A percentile compares a stretch with the other conserved stretches of the same genome.
Evolutionary conservation across 2,797 vertebrate genomes (phyloP).

Genomic region (Oryzias dopingdopingensis): DNA sequence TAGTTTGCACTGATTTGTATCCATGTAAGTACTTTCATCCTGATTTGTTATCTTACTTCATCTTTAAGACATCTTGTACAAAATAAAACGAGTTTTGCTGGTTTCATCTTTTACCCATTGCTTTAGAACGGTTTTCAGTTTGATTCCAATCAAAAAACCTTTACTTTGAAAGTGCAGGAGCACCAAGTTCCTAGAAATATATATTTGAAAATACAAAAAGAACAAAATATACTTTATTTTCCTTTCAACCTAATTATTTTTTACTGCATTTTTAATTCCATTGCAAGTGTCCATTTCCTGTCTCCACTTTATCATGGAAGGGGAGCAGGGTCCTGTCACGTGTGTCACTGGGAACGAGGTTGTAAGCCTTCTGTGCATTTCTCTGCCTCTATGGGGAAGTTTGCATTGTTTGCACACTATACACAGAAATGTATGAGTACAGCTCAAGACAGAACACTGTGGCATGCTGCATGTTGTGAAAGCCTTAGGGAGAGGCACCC

Average conservation of each 20-base stretch:
- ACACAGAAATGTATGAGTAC: no score
- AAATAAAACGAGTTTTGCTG: conserved; percentile 11
- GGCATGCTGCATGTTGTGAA: no score
- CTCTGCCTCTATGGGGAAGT: background rate
- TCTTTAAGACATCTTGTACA: conserved; percentile 17
- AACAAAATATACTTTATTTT: background rate
- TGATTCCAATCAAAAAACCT: conserved; percentile 18
- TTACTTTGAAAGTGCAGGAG: conserved; percentile 8
- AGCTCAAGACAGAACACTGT: no score
- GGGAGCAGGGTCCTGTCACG: no score
- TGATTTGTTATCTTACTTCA: no score
- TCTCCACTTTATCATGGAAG: no score
- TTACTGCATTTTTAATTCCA: background rate
- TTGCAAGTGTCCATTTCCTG: no score
- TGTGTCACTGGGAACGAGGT: no score
- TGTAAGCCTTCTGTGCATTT: no score
- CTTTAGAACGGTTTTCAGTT: conserved; percentile 14
- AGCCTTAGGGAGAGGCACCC: no score
- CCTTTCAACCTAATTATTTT: background rate
- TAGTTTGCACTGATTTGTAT: no score
- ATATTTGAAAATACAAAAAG: background rate
- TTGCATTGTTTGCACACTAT: background rate
- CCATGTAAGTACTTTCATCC: no score
- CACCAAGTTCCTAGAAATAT: conserved; percentile 7
- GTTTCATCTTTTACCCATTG: conserved; percentile 42